These are phyloP conservation scores for Oceanodroma tethys DNA, from an alignment of 2,113 vertebrate species.

Conservation along the genomic window DNA sequence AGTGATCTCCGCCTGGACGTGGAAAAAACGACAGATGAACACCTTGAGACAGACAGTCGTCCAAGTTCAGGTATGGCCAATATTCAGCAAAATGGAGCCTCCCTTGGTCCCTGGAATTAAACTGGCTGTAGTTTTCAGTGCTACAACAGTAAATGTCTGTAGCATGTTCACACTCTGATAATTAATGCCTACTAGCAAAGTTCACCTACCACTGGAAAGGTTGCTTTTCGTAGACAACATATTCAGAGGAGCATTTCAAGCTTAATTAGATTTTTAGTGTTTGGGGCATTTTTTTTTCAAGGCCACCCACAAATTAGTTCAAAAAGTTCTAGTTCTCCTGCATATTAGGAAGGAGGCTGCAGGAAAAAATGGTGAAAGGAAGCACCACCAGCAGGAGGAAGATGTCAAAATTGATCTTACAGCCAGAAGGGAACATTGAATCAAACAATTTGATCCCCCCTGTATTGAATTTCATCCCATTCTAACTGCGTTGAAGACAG, in stretches of 20 bases:
- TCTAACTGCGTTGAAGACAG: not conserved
- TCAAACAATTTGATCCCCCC: not conserved
- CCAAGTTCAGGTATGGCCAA: constrained; percentile 88
- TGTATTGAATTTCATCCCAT: not conserved
- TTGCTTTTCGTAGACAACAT: not conserved
- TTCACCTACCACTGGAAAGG: not conserved
- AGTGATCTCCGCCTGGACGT: constrained; percentile 87
- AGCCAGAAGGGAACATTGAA: not conserved
- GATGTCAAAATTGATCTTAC: not conserved
- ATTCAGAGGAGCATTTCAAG: not conserved
- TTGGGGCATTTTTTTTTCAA: not conserved
- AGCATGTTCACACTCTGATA: not conserved
- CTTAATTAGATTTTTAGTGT: not conserved
- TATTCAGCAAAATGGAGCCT: not conserved
- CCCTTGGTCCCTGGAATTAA: not conserved
- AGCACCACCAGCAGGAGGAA: not conserved
- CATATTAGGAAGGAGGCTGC: not conserved
- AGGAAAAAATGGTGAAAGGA: not conserved
- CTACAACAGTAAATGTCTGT: not conserved
- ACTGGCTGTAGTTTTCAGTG: not conserved
- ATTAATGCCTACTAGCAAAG: not conserved
- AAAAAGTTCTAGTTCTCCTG: not conserved
- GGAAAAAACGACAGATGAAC: constrained; percentile 83
- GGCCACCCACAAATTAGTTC: not conserved
- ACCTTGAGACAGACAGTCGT: constrained; percentile 87